Base-by-base conservation (phyloP, 2,888 invertebrate genomes). In the Meganola albula region DNA sequence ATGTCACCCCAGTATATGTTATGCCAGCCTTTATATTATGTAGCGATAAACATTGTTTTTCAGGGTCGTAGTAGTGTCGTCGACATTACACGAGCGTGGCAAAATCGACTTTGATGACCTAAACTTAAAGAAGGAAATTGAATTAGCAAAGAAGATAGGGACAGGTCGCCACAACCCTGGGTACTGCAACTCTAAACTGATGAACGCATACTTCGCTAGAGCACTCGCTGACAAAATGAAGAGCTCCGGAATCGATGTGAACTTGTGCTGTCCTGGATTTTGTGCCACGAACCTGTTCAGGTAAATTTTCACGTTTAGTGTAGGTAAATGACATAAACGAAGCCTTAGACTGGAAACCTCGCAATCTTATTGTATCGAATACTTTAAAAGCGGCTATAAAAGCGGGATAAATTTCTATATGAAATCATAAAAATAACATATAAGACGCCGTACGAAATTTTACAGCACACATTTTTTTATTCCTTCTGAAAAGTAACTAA, bases 101-200 rank as follows among this genome's bases (percentile, higher is more conserved):
- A 75, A 77, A 49, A 88, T 94, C 44, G 74, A 89, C 61, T 90
- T 93, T 58, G 86, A 90, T 0, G 90, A 93, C 58, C 70, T 93
- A 38, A 91, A 91, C 63, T 68, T 88, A 30, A 88, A 86, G 52
- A 77, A 85, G 44, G 84, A 86, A 38, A 74, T 87, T 16, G 77
- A 78, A 24, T 40, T 47, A 9, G 74, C 76, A 0, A 78, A 79
- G 50, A 59, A 54, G 22, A 73, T 71, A 10, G 68, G 67, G n/a
- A 59, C 63, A 1, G 57, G 48, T 1, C 73, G 78, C 1, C 71
- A 66, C 32, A 90, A 90, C 63, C 85, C 89, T 7, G 89, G 88
- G 0, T 95, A 95, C 63, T 88, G 88, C 40, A 92, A 93, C 69
- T 93, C 94, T 0, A 95, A 94, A 74, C 69, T 94, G 28, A 92